A percentile compares a stretch with the other conserved stretches of the same genome.
Conservation (phyloP, 2,113 vertebrate genomes). For the Ameiurus melas region DNA sequence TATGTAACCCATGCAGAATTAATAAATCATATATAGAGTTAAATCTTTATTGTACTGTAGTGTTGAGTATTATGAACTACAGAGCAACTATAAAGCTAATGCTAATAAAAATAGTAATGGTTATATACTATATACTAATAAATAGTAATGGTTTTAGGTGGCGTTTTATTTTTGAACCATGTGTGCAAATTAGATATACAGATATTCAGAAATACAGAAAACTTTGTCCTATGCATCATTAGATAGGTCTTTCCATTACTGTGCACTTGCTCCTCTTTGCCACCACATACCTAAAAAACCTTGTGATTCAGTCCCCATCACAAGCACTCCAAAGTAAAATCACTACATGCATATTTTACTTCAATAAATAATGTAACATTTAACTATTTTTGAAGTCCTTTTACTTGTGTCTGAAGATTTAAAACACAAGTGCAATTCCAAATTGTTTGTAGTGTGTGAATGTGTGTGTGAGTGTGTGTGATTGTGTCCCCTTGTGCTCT, state of each 20-base stretch:
- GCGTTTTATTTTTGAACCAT: neutral
- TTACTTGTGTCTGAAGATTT: neutral
- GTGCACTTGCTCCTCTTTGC: neutral
- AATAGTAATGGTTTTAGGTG: neutral
- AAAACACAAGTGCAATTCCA: neutral
- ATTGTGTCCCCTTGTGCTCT: too few relatives aligned
- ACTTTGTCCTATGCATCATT: neutral
- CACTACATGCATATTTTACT: constrained; percentile 18
- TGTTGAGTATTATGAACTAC: neutral
- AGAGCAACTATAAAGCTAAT: neutral
- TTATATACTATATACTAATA: too few relatives aligned
- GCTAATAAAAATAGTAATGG: too few relatives aligned
- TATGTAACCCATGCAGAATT: neutral
- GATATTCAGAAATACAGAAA: neutral
- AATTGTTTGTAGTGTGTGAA: too few relatives aligned
- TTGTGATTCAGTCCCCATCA: neutral
- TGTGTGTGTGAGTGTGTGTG: too few relatives aligned
- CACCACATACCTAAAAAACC: neutral
- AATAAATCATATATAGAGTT: neutral
- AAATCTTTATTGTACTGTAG: neutral
- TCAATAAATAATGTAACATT: constrained; percentile 12
- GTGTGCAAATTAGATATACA: neutral
- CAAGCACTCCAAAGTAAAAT: neutral
- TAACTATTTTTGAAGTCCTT: neutral
- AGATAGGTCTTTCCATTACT: neutral